Conservation (phyloP, 2,888 invertebrate genomes). For the Hyposoter dolosus region DNA sequence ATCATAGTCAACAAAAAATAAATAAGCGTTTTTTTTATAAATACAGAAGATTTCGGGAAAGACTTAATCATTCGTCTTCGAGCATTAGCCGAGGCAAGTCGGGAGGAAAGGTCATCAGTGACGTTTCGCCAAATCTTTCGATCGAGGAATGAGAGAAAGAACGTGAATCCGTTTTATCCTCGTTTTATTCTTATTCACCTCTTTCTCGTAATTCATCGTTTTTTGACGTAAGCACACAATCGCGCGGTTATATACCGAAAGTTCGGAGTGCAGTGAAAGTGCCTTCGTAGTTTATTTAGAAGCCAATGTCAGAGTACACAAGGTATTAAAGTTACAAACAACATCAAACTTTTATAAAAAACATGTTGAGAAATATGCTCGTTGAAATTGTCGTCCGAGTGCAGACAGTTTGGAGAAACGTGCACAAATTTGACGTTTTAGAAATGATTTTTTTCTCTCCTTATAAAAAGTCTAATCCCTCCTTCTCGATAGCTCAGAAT, state of each 20-base stretch:
- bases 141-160: slow-evolving; percentile 30
- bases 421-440: slow-evolving; percentile 42
- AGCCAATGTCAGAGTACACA: slow-evolving; percentile 70
- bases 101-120: slow-evolving; percentile 5
- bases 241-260: slow-evolving; percentile 44
- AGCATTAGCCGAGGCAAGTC: neutral
- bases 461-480: slow-evolving; percentile 28
- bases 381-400: neutral
- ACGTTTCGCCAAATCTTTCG: slow-evolving; percentile 11
- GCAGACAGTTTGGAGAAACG: neutral
- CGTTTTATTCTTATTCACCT: neutral
- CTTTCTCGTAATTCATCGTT: neutral
- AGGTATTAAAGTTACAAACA: slow-evolving; percentile 64
- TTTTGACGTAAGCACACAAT: slow-evolving; percentile 30
- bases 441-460: slow-evolving; percentile 14
- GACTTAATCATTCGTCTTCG: slow-evolving; percentile 1
- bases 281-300: slow-evolving; percentile 71
- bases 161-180: slow-evolving; percentile 23
- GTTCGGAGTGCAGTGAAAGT: slow-evolving; percentile 71
- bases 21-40: slow-evolving; percentile 64
- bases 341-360: neutral
- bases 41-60: slow-evolving; percentile 33
- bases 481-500: slow-evolving; percentile 46
- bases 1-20: slow-evolving; percentile 69
- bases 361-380: neutral